These are phyloP conservation scores for Ladona fulva DNA, from an alignment of 1,140 invertebrate genomes.

Conservation along the genomic window DNA sequence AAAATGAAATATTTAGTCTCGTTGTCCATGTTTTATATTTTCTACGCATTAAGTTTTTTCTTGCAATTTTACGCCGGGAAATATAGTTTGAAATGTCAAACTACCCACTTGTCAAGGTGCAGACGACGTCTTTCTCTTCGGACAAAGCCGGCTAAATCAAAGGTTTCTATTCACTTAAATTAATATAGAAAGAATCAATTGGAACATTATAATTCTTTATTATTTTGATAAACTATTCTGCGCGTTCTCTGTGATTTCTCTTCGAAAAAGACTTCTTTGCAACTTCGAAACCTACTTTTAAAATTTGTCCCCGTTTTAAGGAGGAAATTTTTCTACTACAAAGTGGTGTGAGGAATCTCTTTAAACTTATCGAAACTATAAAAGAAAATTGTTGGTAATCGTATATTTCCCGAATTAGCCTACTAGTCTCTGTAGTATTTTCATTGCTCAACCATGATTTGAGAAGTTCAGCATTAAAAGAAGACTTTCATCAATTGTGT, in stretches of 20 bases:
- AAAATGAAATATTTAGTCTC: neutral
- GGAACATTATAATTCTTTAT: too few relatives aligned
- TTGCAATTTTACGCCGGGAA: neutral
- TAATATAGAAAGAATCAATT: neutral
- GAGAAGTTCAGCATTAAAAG: neutral
- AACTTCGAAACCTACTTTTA: neutral
- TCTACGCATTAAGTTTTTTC: neutral
- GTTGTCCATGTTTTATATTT: neutral
- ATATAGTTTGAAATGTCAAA: conserved; percentile 11
- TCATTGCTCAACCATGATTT: neutral
- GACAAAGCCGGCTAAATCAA: neutral
- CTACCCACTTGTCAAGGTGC: conserved; percentile 7
- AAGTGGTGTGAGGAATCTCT: neutral
- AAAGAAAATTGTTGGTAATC: neutral
- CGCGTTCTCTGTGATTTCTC: neutral
- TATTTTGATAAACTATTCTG: too few relatives aligned
- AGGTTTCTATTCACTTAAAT: neutral
- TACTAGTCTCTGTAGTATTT: neutral
- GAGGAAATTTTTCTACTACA: neutral
- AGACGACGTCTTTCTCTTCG: conserved; percentile 7
- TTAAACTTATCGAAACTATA: neutral
- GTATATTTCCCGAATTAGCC: neutral
- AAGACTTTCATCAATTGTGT: conserved; percentile 11
- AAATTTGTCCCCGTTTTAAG: neutral
- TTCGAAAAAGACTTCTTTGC: neutral